phyloP scores from a whole-genome alignment of 35 echinoderm and acorn worm genomes.

The Diadema setosum region DNA sequence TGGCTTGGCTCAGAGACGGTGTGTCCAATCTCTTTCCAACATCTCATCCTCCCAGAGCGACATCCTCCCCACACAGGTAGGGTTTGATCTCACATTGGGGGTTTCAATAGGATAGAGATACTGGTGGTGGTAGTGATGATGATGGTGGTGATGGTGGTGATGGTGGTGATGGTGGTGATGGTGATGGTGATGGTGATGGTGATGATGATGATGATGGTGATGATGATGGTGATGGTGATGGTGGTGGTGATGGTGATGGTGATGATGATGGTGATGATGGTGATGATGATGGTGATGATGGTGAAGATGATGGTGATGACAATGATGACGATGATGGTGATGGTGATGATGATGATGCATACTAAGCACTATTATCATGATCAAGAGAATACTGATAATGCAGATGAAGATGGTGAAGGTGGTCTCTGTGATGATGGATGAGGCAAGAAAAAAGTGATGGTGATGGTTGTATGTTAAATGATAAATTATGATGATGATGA shows the following conservation, averaged over 20 bases:
- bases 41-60: conserved; percentile 93
- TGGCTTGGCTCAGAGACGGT: conserved; percentile 83
- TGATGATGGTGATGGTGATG: neutral
- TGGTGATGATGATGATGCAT: neutral
- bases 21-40: conserved; percentile 82
- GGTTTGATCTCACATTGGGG: neutral
- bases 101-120: neutral
- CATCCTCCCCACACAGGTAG: conserved; percentile 95
- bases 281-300: neutral
- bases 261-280: neutral
- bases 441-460: neutral
- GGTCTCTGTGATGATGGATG: neutral
- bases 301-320: neutral
- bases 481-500: neutral
- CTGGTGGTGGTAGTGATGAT: neutral
- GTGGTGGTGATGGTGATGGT: neutral
- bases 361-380: too few species aligned
- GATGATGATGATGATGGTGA: neutral
- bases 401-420: too few species aligned
- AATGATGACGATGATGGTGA: neutral
- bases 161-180: neutral
- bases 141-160: neutral
- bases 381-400: too few species aligned
- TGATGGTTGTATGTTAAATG: neutral
- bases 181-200: neutral